phyloP scores from a whole-genome alignment of 2,797 vertebrate species.

The Cebuella pygmaea region DNA sequence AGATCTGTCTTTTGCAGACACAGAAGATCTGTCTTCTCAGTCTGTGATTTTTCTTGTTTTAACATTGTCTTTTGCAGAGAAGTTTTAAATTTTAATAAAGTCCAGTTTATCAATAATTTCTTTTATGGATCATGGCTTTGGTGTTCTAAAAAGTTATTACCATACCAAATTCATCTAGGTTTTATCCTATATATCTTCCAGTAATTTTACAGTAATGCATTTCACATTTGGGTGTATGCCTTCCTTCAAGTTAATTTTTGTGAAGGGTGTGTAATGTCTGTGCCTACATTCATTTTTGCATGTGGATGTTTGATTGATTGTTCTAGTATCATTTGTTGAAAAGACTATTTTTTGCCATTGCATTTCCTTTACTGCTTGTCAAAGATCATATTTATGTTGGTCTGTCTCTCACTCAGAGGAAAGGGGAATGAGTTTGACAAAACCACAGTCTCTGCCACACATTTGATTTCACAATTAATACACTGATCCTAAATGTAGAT shows the following conservation, averaged over 20 bases:
- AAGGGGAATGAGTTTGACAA: not conserved
- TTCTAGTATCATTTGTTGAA: not conserved
- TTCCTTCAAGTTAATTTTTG: not conserved
- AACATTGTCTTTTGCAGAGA: not conserved
- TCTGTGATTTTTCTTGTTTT: not conserved
- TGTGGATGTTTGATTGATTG: not conserved
- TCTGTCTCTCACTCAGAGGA: not conserved
- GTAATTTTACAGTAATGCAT: not conserved
- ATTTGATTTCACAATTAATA: not conserved
- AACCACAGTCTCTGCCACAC: not conserved
- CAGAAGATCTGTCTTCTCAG: too few species aligned
- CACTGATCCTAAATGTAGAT: not conserved
- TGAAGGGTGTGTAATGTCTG: not conserved
- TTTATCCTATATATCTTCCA: not conserved
- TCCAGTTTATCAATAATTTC: not conserved
- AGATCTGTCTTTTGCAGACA: not conserved
- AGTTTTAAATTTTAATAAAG: not conserved
- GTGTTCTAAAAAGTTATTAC: not conserved
- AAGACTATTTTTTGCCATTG: not conserved
- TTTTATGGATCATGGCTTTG: not conserved
- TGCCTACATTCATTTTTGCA: not conserved
- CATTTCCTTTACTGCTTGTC: not conserved
- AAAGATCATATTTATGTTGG: not conserved
- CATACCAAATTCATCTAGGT: not conserved
- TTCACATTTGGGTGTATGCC: not conserved